Evolutionary conservation across 2,888 invertebrate species (phyloP), one percentile per base, ranked within the genome.

Genomic region (Eulithis prunata): DNA sequence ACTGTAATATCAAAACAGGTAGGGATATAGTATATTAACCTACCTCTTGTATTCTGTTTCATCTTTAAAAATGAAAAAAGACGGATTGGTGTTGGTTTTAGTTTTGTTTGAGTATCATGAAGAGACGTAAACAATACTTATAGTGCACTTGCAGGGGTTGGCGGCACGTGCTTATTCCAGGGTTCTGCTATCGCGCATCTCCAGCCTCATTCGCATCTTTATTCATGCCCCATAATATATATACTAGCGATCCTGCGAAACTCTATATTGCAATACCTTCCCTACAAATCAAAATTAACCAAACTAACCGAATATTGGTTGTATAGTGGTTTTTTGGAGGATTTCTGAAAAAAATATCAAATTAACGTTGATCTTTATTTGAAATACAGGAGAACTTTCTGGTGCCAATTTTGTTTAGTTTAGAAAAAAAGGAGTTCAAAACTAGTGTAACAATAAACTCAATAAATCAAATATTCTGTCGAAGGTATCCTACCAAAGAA

Each of bases 151-250:
- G 78, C 81, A 80, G 74, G 73, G 71, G 64, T 52, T 64, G 59
- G 62, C 56, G 71, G 88, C 81, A 81, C 90, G 90, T 91, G 90
- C 90, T 89, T 73, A 88, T 86, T 85, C 80, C 81, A 78, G 75
- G 78, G 83, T 89, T 87, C 71, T 82, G 81, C 83, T 90, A 91
- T 91, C 90, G 83, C 85, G 73, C 77, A 81, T 82, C 82, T 82
- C 81, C 90, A 89, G 88, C 79, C 81, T 76, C 77, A 80, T 79
- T 79, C 83, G 80, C 83, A 84, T 83, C 84, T 84, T 83, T 85
- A 83, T 82, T 82, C 79, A 82, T 79, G 78, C 75, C 74, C 79
- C 74, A 79, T 78, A 75, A 79, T 78, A 75, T 76, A 75, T 76
- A 78, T 79, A 75, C 75, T 75, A 76, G 76, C 74, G 73, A 73